Base-by-base conservation (phyloP, 2,888 invertebrate genomes). In the Drosophila sordidula region DNA sequence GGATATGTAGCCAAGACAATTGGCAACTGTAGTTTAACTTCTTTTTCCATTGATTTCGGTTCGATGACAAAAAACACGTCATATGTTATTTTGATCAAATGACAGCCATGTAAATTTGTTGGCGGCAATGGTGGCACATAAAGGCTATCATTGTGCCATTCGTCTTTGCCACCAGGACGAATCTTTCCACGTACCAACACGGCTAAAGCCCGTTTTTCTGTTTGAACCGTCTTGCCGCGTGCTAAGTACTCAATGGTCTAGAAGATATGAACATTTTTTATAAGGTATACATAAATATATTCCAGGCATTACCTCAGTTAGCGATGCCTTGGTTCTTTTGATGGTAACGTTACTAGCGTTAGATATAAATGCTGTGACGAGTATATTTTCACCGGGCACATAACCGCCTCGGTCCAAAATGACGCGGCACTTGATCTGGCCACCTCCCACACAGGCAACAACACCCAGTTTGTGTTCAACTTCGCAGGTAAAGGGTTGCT, bases 71-170 rank as follows among this genome's bases (percentile, higher is more conserved):
- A 98, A 91, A 96, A 97, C 57, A 98, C 97, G 91, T 98, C 97
- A 91, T 98, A 98, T 86, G 97, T 96, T 86, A 98, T 97, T 91
- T 96, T 95, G 89, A 98, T 98, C 86, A 98, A 95, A 92, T 98
- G 97, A 91, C 98, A 98, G 63, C 98, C 98, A 84, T 98, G 94
- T 59, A 98, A 94, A 93, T 98, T 97, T 70, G 98, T 98, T 38
- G 98, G 98, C 72, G 98, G 98, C 87, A 98, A 93, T 29, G 98
- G 98, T 68, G 98, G 98, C 75, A 98, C 97, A 92, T 97, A 97
- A 59, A 98, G 94, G 90, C 96, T 95, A 92, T 98, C 97, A 90
- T 95, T 96, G 70, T 95, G 95, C 97, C 98, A 98, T 92, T 95
- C 95, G 91, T 97, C 97, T 65, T 95, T 94, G 80, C 95, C 96